Base-by-base conservation (phyloP, 2,888 invertebrate species). In the Arrhopalites spinosus region DNA sequence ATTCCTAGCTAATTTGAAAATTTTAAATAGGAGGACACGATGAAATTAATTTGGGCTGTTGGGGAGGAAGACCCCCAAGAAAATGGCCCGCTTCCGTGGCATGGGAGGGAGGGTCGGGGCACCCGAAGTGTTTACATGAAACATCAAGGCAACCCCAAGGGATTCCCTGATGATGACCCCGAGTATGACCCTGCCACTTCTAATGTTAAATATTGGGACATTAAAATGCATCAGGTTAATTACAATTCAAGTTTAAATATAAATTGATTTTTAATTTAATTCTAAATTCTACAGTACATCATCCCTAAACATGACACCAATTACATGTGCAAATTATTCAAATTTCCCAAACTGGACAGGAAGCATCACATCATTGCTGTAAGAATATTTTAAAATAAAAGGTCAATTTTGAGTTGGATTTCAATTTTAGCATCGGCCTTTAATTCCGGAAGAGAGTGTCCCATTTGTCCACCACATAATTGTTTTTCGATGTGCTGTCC, bases 311-410 rank as follows among this genome's bases (percentile, higher is more conserved):
- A 20, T 1, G 59, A 59, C 78, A 94, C 94, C 0, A 86, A 92
- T 25, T 94, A 94, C 86, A 94, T 94, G 93, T 94, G 94, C 86
- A 94, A 93, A 86, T 91, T 95, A 77, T 91, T 94, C 86, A 92
- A 91, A 85, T 90, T 91, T 0, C 94, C 94, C 0, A 85, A 86
- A 0, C 84, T 93, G 0, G 86, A 87, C 0, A 86, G 86, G n/a
- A 93, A 93, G 83, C 92, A 93, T 84, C 94, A 94, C 83, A 92
- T 94, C 83, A 90, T 93, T 43, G 93, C 93, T 80, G 88, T 88
- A 84, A 86, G 86, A 84, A 68, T n/a, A 61, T 36, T 11, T 36
- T 36, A 36, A 36, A 36, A 36, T 36, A 36, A 11, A 36, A 36
- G 36, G 36, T 7, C n/a, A 36, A 11, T 36, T 3, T 36, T 7